phyloP scores from a whole-genome alignment of 2,888 invertebrate genomes.

The Agonopterix subpropinquella region DNA sequence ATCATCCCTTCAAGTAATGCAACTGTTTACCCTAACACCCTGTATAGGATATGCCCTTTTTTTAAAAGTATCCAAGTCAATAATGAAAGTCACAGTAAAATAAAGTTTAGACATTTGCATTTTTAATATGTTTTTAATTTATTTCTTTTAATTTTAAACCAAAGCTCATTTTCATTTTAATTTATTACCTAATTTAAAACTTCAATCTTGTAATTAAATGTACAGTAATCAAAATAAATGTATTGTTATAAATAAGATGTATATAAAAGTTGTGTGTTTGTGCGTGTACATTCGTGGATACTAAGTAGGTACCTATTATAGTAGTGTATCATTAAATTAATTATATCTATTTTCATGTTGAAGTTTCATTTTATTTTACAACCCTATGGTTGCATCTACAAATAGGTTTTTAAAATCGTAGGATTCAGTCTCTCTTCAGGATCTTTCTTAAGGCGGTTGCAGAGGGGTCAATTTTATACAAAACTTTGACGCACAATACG shows the following conservation, averaged over 20 bases:
- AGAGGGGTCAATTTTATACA: too few relatives aligned
- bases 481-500: too few relatives aligned
- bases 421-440: too few relatives aligned
- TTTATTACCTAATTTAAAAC: conserved; percentile 25
- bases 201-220: conserved; percentile 23
- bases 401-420: too few relatives aligned
- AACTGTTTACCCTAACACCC: too few relatives aligned
- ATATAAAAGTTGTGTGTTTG: conserved; percentile 31
- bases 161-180: conserved; percentile 51
- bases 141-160: conserved; percentile 36
- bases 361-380: conserved; percentile 25
- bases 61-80: too few relatives aligned
- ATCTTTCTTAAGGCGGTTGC: too few relatives aligned
- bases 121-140: background rate
- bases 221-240: conserved; percentile 29
- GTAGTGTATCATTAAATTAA: conserved; percentile 66
- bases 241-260: conserved; percentile 18
- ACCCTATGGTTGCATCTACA: too few relatives aligned
- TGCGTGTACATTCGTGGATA: conserved; percentile 48
- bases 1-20: too few relatives aligned
- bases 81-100: too few relatives aligned
- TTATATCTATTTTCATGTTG: conserved; percentile 62
- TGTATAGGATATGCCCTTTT: too few relatives aligned
- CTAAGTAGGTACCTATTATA: conserved; percentile 34
- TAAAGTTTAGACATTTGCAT: background rate